phyloP scores from a whole-genome alignment of 2,888 invertebrate species.

The Rhopalosiphum nymphaeae region DNA sequence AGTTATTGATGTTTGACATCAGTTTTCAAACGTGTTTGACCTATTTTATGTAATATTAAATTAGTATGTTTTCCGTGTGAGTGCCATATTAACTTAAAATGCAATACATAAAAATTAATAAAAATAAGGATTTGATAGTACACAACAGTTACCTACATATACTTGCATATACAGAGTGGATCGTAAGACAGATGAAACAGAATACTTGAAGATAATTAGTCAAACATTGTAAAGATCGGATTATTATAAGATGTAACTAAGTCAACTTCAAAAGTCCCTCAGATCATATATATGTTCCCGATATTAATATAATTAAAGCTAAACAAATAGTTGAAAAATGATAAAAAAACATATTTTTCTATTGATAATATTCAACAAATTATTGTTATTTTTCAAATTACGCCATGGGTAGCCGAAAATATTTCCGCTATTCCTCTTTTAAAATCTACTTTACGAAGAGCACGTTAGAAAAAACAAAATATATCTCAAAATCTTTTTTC shows the following conservation, averaged over 20 bases:
- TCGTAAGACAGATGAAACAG: too few relatives aligned
- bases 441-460: background rate
- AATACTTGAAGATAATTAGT: background rate
- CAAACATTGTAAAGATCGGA: background rate
- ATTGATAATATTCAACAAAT: background rate
- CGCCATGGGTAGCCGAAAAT: too few relatives aligned
- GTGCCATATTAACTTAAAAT: background rate
- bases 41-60: background rate
- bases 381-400: background rate
- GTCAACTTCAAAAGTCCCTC: background rate
- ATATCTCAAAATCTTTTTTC: background rate
- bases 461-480: background rate
- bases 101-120: background rate
- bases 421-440: background rate
- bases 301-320: background rate
- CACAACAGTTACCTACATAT: background rate
- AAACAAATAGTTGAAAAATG: background rate
- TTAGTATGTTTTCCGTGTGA: background rate
- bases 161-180: background rate
- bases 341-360: background rate
- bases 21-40: background rate
- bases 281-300: background rate
- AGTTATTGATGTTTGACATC: background rate
- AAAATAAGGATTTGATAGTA: background rate
- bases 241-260: background rate